phyloP scores from a whole-genome alignment of 2,888 invertebrate species.

The Apeira syringaria region DNA sequence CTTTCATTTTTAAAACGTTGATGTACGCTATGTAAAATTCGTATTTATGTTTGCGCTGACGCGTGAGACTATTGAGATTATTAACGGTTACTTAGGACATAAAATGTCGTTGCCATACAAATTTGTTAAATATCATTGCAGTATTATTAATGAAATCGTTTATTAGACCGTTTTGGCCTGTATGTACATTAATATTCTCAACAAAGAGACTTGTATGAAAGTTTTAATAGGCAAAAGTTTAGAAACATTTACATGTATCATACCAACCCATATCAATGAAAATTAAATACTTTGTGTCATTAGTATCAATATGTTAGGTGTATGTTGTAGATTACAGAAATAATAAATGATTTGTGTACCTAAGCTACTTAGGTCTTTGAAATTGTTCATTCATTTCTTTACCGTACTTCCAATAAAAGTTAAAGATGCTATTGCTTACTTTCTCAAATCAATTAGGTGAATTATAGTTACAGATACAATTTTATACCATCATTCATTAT shows the following conservation, averaged over 20 bases:
- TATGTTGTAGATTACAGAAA: conserved; percentile 45
- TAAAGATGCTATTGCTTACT: conserved; percentile 47
- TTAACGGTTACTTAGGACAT: conserved; percentile 67
- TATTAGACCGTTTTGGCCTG: conserved; percentile 52
- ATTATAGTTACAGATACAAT: neutral
- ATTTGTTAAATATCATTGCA: conserved; percentile 54
- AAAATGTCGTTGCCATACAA: conserved; percentile 62
- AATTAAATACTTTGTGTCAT: conserved; percentile 35
- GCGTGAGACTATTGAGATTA: conserved; percentile 61
- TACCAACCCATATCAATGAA: conserved; percentile 64
- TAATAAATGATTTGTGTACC: conserved; percentile 48
- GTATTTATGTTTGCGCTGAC: conserved; percentile 44
- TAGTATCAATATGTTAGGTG: conserved; percentile 39
- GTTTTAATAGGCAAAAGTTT: conserved; percentile 39
- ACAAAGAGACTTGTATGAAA: conserved; percentile 21
- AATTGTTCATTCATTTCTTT: conserved; percentile 44
- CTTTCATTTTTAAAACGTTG: conserved; percentile 50
- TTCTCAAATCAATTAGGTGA: conserved; percentile 30
- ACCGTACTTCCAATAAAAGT: conserved; percentile 18
- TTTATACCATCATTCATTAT: too few relatives aligned
- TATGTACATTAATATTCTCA: conserved; percentile 39
- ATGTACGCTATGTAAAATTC: conserved; percentile 48
- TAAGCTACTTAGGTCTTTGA: conserved; percentile 43
- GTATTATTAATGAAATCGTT: conserved; percentile 45
- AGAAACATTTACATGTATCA: conserved; percentile 62